Base-by-base conservation (phyloP, 2,113 vertebrate genomes). In the Mohoua ochrocephala region DNA sequence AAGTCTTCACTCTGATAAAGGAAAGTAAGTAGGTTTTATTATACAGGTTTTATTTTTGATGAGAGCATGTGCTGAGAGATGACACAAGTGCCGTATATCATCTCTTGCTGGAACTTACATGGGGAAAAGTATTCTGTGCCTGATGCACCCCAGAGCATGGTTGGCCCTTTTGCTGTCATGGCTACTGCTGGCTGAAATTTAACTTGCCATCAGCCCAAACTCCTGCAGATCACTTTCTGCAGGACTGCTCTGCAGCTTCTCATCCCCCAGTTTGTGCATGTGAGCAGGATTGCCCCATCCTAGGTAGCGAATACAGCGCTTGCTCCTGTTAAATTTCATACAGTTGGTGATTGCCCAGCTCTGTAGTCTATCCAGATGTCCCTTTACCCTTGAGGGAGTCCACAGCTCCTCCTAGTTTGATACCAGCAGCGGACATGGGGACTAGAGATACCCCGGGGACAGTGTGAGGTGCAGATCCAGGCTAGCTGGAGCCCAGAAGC, bases 1-100 rank as follows among this genome's bases (percentile, higher is more conserved):
- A 47, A 63, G 23, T 87, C 14, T 91, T 61, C 23, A 30, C 33
- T 69, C 45, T 70, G 50, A 56, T 56, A 39, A 84, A 64, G 73
- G 23, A 26, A 83, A 74, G 17, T 53, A 49, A 68, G 50, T 52
- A 28, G 8, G 7, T 37, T 82, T 84, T 67, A 39, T 67, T 78
- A 3, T 26, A 13, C 20, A 49, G 9, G 22, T 7, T 94, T 89
- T 75, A n/a, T 67, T 92, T 90, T 80, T 37, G 3, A 19, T 59
- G 54, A 39, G 39, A 70, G 26, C 0, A 0, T 2, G 0, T 84
- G 23, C 42, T 59, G 74, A 71, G 50, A 44, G 39, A 19, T 49
- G 19, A 61, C 16, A 15, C 15, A 56, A 61, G 37, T 31, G 33
- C 20, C 13, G 8, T 75, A 10, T 6, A 11, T 75, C 1, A 8